phyloP scores from a whole-genome alignment of 2,797 vertebrate genomes.

The Nyctalus aviator region DNA sequence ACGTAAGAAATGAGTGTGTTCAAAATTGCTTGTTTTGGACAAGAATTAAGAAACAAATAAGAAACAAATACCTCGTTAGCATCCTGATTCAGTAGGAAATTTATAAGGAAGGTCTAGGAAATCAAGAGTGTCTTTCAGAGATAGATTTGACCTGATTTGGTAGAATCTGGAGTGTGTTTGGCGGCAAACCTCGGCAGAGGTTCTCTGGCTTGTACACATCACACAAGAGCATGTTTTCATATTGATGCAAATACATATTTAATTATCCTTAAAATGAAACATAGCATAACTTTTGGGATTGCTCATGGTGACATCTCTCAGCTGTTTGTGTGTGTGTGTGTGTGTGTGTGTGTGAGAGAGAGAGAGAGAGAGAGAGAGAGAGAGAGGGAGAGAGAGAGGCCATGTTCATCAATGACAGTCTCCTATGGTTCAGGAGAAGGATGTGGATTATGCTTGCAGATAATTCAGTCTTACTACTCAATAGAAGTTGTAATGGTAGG shows the following conservation, averaged over 20 bases:
- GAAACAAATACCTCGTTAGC: background rate
- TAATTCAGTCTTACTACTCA: background rate
- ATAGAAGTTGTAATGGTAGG: background rate
- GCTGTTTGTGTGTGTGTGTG: background rate
- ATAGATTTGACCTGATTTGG: background rate
- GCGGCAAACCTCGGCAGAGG: background rate
- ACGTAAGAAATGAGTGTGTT: background rate
- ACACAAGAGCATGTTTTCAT: constrained; percentile 17
- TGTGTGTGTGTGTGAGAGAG: background rate
- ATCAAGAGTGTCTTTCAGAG: constrained; percentile 4
- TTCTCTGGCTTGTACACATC: constrained; percentile 47
- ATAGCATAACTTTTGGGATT: constrained; percentile 32
- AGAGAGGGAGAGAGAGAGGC: background rate
- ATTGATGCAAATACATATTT: constrained; percentile 59
- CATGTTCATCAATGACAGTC: background rate
- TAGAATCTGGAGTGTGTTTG: constrained; percentile 17
- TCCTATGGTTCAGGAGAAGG: background rate
- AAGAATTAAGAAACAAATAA: constrained; percentile 18
- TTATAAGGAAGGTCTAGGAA: constrained; percentile 34
- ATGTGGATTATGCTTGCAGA: background rate
- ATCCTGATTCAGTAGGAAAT: background rate
- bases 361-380: background rate
- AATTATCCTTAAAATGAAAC: constrained; percentile 71
- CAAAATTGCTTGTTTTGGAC: constrained; percentile 35
- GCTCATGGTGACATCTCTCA: constrained; percentile 45